These are phyloP conservation scores for Hapalemur alaotrensis DNA, from an alignment of 2,797 vertebrate genomes.

Conservation along the genomic window DNA sequence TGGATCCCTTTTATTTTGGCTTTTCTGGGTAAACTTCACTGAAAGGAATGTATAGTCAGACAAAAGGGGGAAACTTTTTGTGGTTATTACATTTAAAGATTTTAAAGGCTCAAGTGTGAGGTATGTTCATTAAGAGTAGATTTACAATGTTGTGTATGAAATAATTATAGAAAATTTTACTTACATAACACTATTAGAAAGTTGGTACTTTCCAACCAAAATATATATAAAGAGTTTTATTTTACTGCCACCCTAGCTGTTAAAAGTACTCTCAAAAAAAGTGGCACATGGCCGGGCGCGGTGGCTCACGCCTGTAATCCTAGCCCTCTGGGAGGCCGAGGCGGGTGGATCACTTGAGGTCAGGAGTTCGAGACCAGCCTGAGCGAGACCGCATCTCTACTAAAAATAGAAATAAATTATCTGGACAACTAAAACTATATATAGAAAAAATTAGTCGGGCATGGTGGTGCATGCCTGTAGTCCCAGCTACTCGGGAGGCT, in stretches of 20 bases:
- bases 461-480: too few relatives aligned
- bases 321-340: too few relatives aligned
- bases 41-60: not conserved
- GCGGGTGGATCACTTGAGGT: too few relatives aligned
- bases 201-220: conserved; percentile 1
- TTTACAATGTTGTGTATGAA: not conserved
- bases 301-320: too few relatives aligned
- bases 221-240: not conserved
- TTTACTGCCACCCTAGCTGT: not conserved
- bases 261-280: not conserved
- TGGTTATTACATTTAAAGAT: not conserved
- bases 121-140: not conserved
- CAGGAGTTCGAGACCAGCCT: too few relatives aligned
- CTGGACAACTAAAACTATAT: too few relatives aligned
- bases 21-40: not conserved
- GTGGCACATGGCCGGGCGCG: not conserved
- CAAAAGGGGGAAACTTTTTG: not conserved
- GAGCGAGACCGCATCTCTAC: too few relatives aligned
- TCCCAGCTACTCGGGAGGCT: too few relatives aligned
- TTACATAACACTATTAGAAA: not conserved
- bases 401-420: too few relatives aligned
- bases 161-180: not conserved
- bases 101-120: not conserved
- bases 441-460: too few relatives aligned
- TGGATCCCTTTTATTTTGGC: not conserved